phyloP scores from a whole-genome alignment of 2,113 vertebrate species.

The Gopherus flavomarginatus region DNA sequence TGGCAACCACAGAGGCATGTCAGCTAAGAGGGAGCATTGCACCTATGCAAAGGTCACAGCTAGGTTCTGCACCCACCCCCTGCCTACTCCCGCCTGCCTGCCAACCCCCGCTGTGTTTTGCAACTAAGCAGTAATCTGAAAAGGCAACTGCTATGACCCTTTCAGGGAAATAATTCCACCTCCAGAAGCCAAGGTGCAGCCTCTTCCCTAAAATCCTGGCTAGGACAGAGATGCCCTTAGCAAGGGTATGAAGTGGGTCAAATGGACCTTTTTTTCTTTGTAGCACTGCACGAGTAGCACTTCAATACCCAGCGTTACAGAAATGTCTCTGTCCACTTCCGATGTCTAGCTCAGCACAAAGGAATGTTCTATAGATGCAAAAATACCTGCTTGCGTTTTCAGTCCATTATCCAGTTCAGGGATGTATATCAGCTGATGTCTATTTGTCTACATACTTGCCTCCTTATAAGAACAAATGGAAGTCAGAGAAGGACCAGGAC shows the following conservation, averaged over 20 bases:
- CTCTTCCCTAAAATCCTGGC: not conserved
- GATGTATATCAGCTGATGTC: rapidly evolving
- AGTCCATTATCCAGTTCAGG: rapidly evolving
- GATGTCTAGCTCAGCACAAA: not conserved
- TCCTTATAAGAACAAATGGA: not conserved
- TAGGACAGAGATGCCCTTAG: rapidly evolving
- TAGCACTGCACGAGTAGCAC: not conserved
- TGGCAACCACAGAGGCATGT: not conserved
- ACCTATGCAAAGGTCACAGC: rapidly evolving
- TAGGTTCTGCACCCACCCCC: not conserved
- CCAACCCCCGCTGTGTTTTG: not conserved
- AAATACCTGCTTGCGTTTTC: not conserved
- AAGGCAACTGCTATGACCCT: not conserved
- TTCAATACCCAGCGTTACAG: rapidly evolving
- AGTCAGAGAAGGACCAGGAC: rapidly evolving
- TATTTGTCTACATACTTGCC: rapidly evolving
- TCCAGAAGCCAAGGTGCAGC: not conserved
- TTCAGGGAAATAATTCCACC: not conserved
- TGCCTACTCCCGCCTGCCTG: not conserved
- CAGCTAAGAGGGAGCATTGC: not conserved
- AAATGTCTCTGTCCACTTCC: not conserved
- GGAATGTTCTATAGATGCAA: not conserved
- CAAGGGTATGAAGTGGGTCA: not conserved
- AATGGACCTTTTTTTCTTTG: not conserved
- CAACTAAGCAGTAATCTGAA: not conserved